Conservation (phyloP, 2,797 vertebrate genomes). For the Betta splendens region DNA sequence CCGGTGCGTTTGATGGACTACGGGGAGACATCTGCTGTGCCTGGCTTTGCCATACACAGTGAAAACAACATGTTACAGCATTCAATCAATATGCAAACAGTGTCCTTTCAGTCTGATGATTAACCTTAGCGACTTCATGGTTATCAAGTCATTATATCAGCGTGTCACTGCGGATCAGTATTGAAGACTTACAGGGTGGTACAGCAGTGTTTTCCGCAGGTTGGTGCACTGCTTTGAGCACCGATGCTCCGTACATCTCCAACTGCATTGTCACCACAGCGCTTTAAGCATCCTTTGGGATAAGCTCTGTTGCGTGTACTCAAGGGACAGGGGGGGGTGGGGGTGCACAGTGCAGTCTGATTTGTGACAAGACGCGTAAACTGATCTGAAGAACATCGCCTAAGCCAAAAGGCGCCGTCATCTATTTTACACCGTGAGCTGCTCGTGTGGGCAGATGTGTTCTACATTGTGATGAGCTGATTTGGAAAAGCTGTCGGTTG, state of each 20-base stretch:
- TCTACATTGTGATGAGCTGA: slow-evolving; percentile 63
- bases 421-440: slow-evolving; percentile 55
- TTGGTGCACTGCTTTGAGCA: slow-evolving; percentile 45
- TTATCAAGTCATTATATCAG: slow-evolving; percentile 46
- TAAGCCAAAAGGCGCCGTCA: slow-evolving; percentile 38
- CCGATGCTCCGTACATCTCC: slow-evolving; percentile 56
- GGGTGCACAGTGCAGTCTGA: slow-evolving; percentile 45
- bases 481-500: slow-evolving; percentile 33
- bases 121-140: slow-evolving; percentile 51
- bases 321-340: slow-evolving; percentile 54
- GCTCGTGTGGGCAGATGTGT: slow-evolving; percentile 49
- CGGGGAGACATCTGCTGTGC: slow-evolving; percentile 78
- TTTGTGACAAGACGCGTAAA: slow-evolving; percentile 60
- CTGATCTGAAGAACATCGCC: slow-evolving; percentile 56
- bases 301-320: slow-evolving; percentile 60
- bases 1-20: slow-evolving; percentile 75
- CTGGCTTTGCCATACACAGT: slow-evolving; percentile 49
- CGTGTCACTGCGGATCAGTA: slow-evolving; percentile 48
- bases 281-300: slow-evolving; percentile 59
- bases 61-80: slow-evolving; percentile 65
- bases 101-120: slow-evolving; percentile 56
- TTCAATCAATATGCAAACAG: slow-evolving; percentile 64
- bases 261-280: slow-evolving; percentile 60
- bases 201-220: slow-evolving; percentile 34
- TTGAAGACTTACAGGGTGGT: slow-evolving; percentile 21